Evolutionary conservation across 2,113 vertebrate genomes (phyloP).

Genomic region (Sebastes fasciatus): DNA sequence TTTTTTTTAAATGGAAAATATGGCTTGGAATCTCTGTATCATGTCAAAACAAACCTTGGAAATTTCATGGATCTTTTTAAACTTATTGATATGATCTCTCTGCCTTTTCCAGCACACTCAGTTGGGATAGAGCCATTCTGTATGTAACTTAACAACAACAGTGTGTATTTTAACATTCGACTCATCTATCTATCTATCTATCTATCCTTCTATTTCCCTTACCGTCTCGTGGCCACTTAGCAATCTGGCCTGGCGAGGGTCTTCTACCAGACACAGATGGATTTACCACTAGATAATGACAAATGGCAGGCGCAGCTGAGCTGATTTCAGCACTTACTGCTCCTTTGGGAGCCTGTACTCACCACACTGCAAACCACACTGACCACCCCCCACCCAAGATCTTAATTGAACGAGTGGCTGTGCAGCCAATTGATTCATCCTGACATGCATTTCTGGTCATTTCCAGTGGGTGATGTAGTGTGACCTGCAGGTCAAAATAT

Average conservation of each 20-base stretch:
- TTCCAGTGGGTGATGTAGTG: slow-evolving; percentile 74
- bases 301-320: slow-evolving; percentile 73
- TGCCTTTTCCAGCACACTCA: not conserved
- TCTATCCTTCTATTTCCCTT: slow-evolving; percentile 43
- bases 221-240: slow-evolving; percentile 48
- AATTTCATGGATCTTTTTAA: slow-evolving; percentile 36
- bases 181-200: slow-evolving; percentile 32
- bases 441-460: slow-evolving; percentile 77
- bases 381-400: slow-evolving; percentile 55
- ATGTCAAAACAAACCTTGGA: slow-evolving; percentile 32
- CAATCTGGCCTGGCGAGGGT: slow-evolving; percentile 51
- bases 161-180: not conserved
- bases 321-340: slow-evolving; percentile 82
- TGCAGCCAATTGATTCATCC: slow-evolving; percentile 77
- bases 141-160: not conserved
- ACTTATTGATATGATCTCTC: slow-evolving; percentile 42
- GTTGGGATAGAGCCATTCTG: not conserved
- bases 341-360: slow-evolving; percentile 69
- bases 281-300: slow-evolving; percentile 84
- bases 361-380: slow-evolving; percentile 56
- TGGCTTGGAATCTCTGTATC: slow-evolving; percentile 4
- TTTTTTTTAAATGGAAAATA: slow-evolving; percentile 22
- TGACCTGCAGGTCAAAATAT: slow-evolving; percentile 74
- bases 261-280: slow-evolving; percentile 70
- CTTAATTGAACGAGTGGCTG: slow-evolving; percentile 74